Conservation (phyloP, 2,797 vertebrate species). For the Hybognathus amarus region DNA sequence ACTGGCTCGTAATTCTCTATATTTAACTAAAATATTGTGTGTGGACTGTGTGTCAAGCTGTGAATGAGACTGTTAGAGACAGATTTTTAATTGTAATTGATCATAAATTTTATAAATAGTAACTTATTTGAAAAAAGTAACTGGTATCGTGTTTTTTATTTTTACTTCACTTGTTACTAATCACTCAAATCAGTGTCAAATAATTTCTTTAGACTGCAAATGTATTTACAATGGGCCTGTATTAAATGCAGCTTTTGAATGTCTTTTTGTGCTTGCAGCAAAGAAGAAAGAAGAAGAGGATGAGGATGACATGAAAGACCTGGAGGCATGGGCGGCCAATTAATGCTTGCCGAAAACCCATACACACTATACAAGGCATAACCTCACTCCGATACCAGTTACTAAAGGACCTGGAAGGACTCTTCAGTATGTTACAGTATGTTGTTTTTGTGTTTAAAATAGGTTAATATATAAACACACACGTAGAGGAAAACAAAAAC, state of each 20-base stretch:
- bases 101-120: too few relatives aligned
- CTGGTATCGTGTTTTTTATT: neutral
- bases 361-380: constrained; percentile 25
- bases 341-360: constrained; percentile 34
- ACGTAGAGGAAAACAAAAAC: constrained; percentile 37
- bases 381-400: constrained; percentile 33
- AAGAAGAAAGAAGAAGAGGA: constrained; percentile 98
- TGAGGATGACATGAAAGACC: constrained; percentile 93
- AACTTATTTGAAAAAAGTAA: too few relatives aligned
- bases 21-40: too few relatives aligned
- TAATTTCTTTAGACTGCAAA: neutral
- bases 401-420: constrained; percentile 50
- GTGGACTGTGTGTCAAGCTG: too few relatives aligned
- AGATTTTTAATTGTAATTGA: too few relatives aligned
- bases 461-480: constrained; percentile 41
- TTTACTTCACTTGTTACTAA: neutral
- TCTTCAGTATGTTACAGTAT: constrained; percentile 45
- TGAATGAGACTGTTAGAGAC: too few relatives aligned
- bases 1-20: too few relatives aligned
- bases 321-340: constrained; percentile 88
- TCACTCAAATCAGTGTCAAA: neutral
- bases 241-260: neutral
- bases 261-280: constrained; percentile 69
- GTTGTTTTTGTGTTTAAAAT: constrained; percentile 47
- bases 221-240: neutral